Conservation (phyloP, 2,113 vertebrate genomes). For the Anoura caudifer region DNA sequence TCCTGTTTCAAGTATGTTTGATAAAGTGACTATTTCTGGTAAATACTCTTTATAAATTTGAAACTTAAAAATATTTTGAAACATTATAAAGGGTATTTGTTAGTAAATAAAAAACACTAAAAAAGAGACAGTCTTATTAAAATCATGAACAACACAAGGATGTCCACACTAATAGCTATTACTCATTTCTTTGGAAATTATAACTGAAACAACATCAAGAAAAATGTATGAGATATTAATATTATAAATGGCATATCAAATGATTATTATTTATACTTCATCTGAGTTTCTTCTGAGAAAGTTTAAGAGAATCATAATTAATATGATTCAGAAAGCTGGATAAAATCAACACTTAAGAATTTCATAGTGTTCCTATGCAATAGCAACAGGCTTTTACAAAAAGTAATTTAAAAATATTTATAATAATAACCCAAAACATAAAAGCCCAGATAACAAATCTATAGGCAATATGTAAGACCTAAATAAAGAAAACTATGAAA, state of each 20-base stretch:
- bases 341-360: slow-evolving; percentile 18
- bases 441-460: neutral
- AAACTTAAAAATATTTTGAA: slow-evolving; percentile 2
- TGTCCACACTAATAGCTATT: neutral
- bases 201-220: neutral
- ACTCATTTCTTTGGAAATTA: neutral
- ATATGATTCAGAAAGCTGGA: neutral
- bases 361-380: neutral
- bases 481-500: neutral
- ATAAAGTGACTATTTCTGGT: neutral
- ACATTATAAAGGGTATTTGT: neutral
- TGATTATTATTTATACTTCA: neutral
- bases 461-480: neutral
- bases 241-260: neutral
- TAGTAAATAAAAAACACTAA: neutral
- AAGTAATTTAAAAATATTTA: neutral
- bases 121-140: neutral
- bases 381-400: neutral
- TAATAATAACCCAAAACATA: neutral
- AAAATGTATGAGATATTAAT: neutral
- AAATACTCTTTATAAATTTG: neutral
- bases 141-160: neutral
- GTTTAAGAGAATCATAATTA: neutral
- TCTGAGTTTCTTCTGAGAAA: neutral
- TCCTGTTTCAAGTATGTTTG: neutral